phyloP scores from a whole-genome alignment of 1,140 invertebrate species.

The Zaprionus vittiger region DNA sequence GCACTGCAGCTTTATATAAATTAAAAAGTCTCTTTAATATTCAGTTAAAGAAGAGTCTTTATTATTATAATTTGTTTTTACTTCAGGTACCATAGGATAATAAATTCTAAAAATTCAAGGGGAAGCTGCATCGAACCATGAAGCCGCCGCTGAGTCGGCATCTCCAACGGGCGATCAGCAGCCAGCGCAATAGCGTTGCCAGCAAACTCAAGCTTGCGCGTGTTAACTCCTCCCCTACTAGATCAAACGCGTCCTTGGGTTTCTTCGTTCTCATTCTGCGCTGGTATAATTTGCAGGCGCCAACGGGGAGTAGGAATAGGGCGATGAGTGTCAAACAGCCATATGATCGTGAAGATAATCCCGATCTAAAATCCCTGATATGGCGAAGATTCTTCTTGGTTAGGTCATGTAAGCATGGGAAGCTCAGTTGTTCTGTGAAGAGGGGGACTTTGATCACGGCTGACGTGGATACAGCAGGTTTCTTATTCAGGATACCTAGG shows the following conservation, averaged over 20 bases:
- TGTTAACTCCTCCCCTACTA: slow-evolving; percentile 9
- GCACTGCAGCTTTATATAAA: no score
- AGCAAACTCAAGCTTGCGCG: slow-evolving; percentile 1
- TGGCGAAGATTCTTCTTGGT: not conserved
- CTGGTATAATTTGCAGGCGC: not conserved
- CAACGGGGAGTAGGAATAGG: slow-evolving; percentile 13
- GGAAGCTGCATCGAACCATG: no score
- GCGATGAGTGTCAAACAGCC: not conserved
- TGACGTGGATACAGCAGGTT: not conserved
- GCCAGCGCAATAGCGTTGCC: not conserved
- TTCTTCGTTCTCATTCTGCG: slow-evolving; percentile 1
- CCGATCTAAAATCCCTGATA: slow-evolving; percentile 5
- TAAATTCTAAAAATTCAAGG: no score
- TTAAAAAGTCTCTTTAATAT: no score
- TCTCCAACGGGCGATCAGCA: not conserved
- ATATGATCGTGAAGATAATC: slow-evolving; percentile 8
- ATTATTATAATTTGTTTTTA: no score
- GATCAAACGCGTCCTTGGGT: slow-evolving; percentile 1
- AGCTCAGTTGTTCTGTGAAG: slow-evolving; percentile 2
- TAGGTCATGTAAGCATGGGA: slow-evolving; percentile 1
- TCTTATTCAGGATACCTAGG: no score
- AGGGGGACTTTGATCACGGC: slow-evolving; percentile 8
- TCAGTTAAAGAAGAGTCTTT: no score
- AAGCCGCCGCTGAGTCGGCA: no score
- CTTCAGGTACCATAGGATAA: no score